phyloP scores from a whole-genome alignment of 2,888 invertebrate species.

The Syrphus vitripennis region DNA sequence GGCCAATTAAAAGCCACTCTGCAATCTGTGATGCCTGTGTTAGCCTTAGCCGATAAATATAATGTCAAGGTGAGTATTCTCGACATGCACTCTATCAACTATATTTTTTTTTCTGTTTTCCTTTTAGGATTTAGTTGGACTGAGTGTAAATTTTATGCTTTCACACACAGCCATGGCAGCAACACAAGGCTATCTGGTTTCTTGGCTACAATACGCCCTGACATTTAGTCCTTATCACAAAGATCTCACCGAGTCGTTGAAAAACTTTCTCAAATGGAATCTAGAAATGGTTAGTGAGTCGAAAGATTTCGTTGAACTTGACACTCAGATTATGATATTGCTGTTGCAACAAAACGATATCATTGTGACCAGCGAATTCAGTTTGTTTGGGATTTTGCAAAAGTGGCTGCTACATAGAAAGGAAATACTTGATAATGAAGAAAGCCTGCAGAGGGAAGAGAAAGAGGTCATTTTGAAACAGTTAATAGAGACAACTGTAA shows the following conservation, averaged over 20 bases:
- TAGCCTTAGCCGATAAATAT: conserved; percentile 96
- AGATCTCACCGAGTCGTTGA: conserved; percentile 85
- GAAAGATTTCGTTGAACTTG: conserved; percentile 91
- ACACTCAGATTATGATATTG: conserved; percentile 88
- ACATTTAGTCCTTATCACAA: conserved; percentile 86
- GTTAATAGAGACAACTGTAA: conserved; percentile 88
- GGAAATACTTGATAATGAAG: conserved; percentile 82
- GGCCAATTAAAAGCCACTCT: conserved; percentile 94
- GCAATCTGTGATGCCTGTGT: conserved; percentile 91
- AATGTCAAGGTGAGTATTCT: conserved; percentile 89
- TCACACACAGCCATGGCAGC: conserved; percentile 93
- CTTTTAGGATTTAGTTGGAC: conserved; percentile 87
- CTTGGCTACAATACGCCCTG: conserved; percentile 95
- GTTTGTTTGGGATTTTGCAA: conserved; percentile 88
- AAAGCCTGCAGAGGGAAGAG: conserved; percentile 82
- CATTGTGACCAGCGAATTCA: conserved; percentile 94
- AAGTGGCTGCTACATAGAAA: conserved; percentile 90
- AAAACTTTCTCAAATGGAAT: conserved; percentile 95
- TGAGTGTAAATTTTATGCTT: conserved; percentile 94
- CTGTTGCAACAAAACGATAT: conserved; percentile 93
- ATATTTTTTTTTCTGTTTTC: too few species aligned
- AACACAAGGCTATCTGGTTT: conserved; percentile 89
- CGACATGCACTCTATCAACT: too few species aligned
- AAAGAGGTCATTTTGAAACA: conserved; percentile 85
- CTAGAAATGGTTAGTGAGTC: conserved; percentile 91